Evolutionary conservation across 2,113 vertebrate genomes (phyloP), one percentile per base, ranked within the genome.

Genomic region (Uropsilus gracilis): DNA sequence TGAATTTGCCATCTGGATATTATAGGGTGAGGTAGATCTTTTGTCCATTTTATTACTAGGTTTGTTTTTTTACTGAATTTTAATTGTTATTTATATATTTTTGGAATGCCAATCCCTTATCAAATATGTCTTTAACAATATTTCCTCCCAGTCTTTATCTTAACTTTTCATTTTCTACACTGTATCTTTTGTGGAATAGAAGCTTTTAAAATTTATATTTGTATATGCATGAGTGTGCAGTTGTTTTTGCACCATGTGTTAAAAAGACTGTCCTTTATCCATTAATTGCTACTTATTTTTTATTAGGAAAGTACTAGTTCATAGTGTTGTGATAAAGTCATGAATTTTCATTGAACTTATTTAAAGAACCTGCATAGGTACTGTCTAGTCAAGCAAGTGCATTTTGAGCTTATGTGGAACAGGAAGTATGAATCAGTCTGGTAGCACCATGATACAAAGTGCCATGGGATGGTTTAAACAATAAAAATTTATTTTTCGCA

Each of bases 61-160:
- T n/a, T n/a, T n/a, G n/a, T 87, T 82, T 34, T 42, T 53, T 89
- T 84, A 12, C 81, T 88, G 53, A 77, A 34, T 78, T 90, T 80
- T 32, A 32, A 63, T n/a, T n/a, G 12, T 88, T 39, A 42, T 34
- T 68, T 82, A 28, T 83, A 16, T 87, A n/a, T 34, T 78, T 78
- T 82, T 64, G 55, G 22, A 50, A 46, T 88, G 55, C 28, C 20
- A 78, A 22, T 46, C 57, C 34, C 72, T 46, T 72, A 86, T 94
- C 42, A 77, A 63, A 71, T 71, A 64, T 8, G 4, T 57, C 53
- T 64, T 46, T 72, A 46, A 11, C 59, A 37, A 22, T 77, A 42
- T 71, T 91, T 37, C 75, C 34, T 26, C 42, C 7, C n/a, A 30
- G 7, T 80, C 48, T 50, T 17, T 44, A 90, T 30, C 64, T 71